Base-by-base conservation (phyloP, 2,888 invertebrate genomes). In the Ophioninae sp. region DNA sequence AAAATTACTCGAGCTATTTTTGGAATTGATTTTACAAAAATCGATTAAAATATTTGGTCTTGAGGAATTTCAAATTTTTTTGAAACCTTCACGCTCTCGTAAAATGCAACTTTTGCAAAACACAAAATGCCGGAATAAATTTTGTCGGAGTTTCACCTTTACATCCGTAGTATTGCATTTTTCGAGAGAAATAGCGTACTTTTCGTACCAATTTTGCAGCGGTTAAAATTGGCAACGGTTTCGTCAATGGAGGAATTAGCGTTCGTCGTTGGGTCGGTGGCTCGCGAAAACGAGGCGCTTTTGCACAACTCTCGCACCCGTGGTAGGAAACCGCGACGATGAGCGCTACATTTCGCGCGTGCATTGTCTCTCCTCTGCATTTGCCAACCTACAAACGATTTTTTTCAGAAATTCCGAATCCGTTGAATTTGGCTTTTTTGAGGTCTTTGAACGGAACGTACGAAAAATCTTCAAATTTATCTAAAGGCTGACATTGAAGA, bases 291-390 rank as follows among this genome's bases (percentile, higher is more conserved):
- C 64, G 69, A 69, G 78, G 6, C 59, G 30, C 20, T 63, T 64
- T 84, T 84, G 82, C 84, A 39, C 73, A 84, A 84, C 39, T 39
- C 7, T 39, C 7, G 30, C 30, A 39, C 75, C 37, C 61, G 44
- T 23, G 67, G 37, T 61, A 74, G 39, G 13, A 59, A 72, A 79
- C 74, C 79, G 56, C 67, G 73, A 13, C 51, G 51, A 72, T 78
- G 39, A n/a, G 71, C 75, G 81, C 72, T 75, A 72, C 68, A 22
- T 56, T 79, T 79, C 74, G 84, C 81, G 81, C 79, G 84, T 81
- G 81, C 81, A 81, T 72, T 58, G 41, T 72, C 56, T 71, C 74
- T 73, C 69, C 65, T 82, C 75, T 59, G 71, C 61, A 75, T 56
- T 79, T 73, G 59, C 59, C 75, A 65, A 61, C 61, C 75, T 39